Conservation (phyloP, 2,888 invertebrate species). For the Parascotia fuliginaria region DNA sequence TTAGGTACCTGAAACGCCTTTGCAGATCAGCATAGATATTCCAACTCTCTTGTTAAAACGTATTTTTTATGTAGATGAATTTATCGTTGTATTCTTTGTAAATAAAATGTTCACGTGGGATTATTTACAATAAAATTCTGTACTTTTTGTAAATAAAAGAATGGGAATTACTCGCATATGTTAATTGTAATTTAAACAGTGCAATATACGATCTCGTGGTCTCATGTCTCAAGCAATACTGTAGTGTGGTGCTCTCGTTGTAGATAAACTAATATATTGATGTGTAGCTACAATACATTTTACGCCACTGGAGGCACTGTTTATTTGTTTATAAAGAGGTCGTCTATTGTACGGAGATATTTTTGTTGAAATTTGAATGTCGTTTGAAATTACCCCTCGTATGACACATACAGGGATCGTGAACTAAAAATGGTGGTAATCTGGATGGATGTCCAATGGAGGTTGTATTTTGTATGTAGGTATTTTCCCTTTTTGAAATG, state of each 20-base stretch:
- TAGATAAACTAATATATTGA: conserved; percentile 33
- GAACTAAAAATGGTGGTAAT: conserved; percentile 57
- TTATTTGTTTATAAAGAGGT: conserved; percentile 43
- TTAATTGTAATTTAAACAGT: conserved; percentile 50
- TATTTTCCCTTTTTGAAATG: conserved; percentile 81
- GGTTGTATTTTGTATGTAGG: conserved; percentile 82
- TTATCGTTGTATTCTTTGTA: conserved; percentile 51
- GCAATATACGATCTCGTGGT: conserved; percentile 67
- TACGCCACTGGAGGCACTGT: conserved; percentile 29
- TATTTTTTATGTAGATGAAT: conserved; percentile 12
- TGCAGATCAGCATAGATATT: neutral
- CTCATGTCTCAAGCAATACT: conserved; percentile 47
- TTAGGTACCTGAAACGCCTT: neutral
- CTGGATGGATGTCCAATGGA: conserved; percentile 43
- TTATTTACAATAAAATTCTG: conserved; percentile 52
- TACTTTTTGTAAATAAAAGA: conserved; percentile 59
- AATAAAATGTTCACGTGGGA: conserved; percentile 53
- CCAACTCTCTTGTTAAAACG: neutral
- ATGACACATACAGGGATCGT: conserved; percentile 40
- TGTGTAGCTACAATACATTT: conserved; percentile 25
- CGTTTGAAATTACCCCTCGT: conserved; percentile 34
- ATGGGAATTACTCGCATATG: conserved; percentile 40
- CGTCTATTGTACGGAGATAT: conserved; percentile 57
- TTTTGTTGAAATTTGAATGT: conserved; percentile 40
- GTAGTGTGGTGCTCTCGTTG: conserved; percentile 52